Base-by-base conservation (phyloP, 2,113 vertebrate genomes). In the western clawed frog (Xenopus tropicalis) region DNA sequence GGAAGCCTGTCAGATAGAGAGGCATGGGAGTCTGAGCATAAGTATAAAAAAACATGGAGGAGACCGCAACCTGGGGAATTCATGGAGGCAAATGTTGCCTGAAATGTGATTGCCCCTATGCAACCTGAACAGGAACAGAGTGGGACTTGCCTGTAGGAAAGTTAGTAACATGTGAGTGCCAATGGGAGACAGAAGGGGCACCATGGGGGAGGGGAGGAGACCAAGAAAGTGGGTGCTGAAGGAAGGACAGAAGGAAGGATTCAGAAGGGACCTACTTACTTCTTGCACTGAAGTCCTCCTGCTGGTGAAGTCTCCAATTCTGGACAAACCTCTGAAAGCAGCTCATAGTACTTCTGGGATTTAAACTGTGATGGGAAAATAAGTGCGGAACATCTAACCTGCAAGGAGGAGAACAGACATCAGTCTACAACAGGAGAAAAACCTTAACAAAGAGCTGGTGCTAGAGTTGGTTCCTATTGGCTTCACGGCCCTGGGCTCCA, bases 371-470 rank as follows among this genome's bases (percentile, higher is more conserved):
- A 79, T 4, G 93, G 93, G 56, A 95, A 98, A 51, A 92, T 92
- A 0, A 99, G 20, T 3, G 94, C 94, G 80, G 93, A 95, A 79
- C 96, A 98, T 37, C 90, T 90, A 21, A 95, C 93, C 97, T 99
- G 83, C 1, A 20, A 14, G 46, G 78, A 54, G 70, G 61, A 79
- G 62, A 81, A 48, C 6, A 48, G 46, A 3, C 16, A 13, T 48
- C 14, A 10, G 16, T 48, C 46, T 48, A 48, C 46, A 48, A 48
- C 11, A 48, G 46, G 46, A 48, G 46, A 10, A 48, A 8, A 48
- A 10, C 46, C 16, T 48, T 10, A 48, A 48, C 10, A 48, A 17
- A 48, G 11, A 17, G 16, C 13, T 14, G 16, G 16, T 11, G 12
- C 46, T 17, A 48, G 46, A 6, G 11, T 37, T 48, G 46, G 16